Evolutionary conservation across 23 tunicate genomes (phyloP), one percentile per base, ranked within the genome.

Genomic region (Clavelina lepadiformis): DNA sequence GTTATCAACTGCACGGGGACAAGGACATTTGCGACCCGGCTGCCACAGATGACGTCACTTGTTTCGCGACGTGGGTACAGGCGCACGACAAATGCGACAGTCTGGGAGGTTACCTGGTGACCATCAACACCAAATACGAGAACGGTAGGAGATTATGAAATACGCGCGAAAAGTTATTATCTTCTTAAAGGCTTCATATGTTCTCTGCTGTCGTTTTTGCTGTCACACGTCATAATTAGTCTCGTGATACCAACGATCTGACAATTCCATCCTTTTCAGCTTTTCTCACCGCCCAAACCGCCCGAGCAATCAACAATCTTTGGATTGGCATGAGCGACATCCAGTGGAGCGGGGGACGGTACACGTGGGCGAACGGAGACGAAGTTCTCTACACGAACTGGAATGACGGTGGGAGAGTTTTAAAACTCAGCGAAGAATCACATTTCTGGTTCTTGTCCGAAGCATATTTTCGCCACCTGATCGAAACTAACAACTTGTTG

Each of bases 351-450:
- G 63, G 71, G 19, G 20, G 56, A 2, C 70, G 60, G 18, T 89
- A 73, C 50, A 46, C 44, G 0, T 89, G 97, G 97, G 88, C 97
- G 34, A 81, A 70, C 33, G 97, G 97, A n/a, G 97, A 89, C 19
- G 78, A 75, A 57, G 89, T 89, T 18, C 71, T 80, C 4, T 89
- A 74, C 70, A 72, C 81, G 3, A 89, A 89, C 58, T 89, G 97
- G 97, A 77, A 89, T 23, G 26, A 70, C n/a, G 80, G 89, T 81
- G 54, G 35, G 53, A 26, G 5, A n/a, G 59, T 53, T n/a, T 53
- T 53, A n/a, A 8, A 53, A n/a, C 59, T 6, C 7, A n/a, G 49
- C 49, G 11, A 41, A 11, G n/a, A n/a, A n/a, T n/a, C n/a, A n/a
- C n/a, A n/a, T n/a, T n/a, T n/a, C n/a, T n/a, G n/a, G n/a, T 41